Evolutionary conservation across 2,797 vertebrate genomes (phyloP).

Genomic region (Alcedo atthis): DNA sequence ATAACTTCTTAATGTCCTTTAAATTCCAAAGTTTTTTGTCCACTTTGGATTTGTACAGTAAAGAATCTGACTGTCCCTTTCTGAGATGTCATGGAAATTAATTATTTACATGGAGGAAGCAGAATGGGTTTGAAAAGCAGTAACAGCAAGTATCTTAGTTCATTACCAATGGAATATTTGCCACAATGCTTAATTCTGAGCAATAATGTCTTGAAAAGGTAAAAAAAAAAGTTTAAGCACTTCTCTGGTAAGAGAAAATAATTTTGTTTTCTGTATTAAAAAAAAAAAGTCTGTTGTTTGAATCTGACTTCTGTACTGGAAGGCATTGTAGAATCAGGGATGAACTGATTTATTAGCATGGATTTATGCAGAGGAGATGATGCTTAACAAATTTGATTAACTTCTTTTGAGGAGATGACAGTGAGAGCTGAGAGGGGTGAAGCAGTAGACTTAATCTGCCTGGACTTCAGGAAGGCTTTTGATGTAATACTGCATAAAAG

Average conservation of each 20-base stretch:
- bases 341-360: constrained; percentile 71
- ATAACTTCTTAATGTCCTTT: constrained; percentile 7
- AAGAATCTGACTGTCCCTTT: background rate
- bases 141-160: constrained; percentile 45
- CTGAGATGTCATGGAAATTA: constrained; percentile 16
- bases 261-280: constrained; percentile 26
- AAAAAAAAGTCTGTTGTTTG: constrained; percentile 47
- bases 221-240: constrained; percentile 23
- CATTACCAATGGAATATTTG: constrained; percentile 24
- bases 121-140: constrained; percentile 26
- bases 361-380: constrained; percentile 68
- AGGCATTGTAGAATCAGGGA: constrained; percentile 64
- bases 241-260: constrained; percentile 41
- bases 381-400: constrained; percentile 76
- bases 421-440: constrained; percentile 75
- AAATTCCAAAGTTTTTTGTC: constrained; percentile 23
- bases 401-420: constrained; percentile 76
- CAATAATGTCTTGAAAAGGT: constrained; percentile 36
- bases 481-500: constrained; percentile 76
- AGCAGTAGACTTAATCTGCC: constrained; percentile 76
- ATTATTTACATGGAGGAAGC: constrained; percentile 2
- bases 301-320: constrained; percentile 63
- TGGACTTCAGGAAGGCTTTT: constrained; percentile 76
- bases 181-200: constrained; percentile 44
- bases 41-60: constrained; percentile 33